Base-by-base conservation (phyloP, 1,140 invertebrate genomes). In the Drosophila mayri region DNA sequence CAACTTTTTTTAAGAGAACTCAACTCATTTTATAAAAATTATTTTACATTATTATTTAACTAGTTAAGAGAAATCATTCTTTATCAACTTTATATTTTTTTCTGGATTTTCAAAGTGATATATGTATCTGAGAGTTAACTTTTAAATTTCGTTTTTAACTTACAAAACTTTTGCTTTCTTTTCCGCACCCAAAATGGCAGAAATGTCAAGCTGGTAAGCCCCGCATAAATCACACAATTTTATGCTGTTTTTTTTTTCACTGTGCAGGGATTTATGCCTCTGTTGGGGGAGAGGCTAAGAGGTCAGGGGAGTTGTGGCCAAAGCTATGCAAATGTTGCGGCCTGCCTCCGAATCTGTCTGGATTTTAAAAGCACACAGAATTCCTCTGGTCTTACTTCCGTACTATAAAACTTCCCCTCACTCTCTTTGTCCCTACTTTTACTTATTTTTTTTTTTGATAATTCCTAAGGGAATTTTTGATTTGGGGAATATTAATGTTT, bases 311-410 rank as follows among this genome's bases (percentile, higher is more conserved):
- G 52, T 57, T 76, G 72, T 47, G 73, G 62, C 71, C 61, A 76
- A 76, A 76, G 61, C 71, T 76, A 76, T 76, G 72, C 73, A 76
- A 76, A 76, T 76, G 61, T 58, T 76, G 73, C 72, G 72, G 73
- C 63, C 54, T 72, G 67, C 49, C 50, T 38, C 18, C 25, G 64
- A 71, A 47, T 57, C 67, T 68, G 65, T 71, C 65, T 41, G 66
- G 68, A 72, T 72, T 72, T 41, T 71, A 28, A 38, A 59, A 49
- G 65, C 35, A 60, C 35, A 28, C 18, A 44, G 28, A 70, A 70
- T 70, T 70, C 46, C 61, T 14, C 16, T 18, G 43, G 18, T 14
- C 28, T 32, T 25, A 16, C 28, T 25, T 32, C 10, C 22, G n/a
- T 60, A 67, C 40, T 38, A 38, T 25, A 35, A 28, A 59, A 40